Conservation (phyloP, 2,797 vertebrate genomes). For the Eupleurogrammus muticus region DNA sequence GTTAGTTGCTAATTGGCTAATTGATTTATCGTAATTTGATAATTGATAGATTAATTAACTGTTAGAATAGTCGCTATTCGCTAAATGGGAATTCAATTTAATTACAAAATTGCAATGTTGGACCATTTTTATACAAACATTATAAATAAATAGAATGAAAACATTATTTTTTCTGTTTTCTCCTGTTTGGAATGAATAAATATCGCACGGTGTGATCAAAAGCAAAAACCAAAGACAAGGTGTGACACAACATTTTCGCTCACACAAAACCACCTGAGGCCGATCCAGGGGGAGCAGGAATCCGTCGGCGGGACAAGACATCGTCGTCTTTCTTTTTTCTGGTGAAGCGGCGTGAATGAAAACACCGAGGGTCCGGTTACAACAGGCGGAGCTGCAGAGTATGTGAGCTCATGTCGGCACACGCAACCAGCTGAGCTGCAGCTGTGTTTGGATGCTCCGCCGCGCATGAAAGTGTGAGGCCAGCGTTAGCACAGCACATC, state of each 20-base stretch:
- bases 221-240: background rate
- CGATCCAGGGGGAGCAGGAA: constrained; percentile 26
- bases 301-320: background rate
- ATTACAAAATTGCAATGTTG: background rate
- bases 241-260: background rate
- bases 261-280: background rate
- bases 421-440: constrained; percentile 82
- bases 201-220: background rate
- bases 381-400: constrained; percentile 56
- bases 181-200: too few species aligned
- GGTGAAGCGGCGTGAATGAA: constrained; percentile 53
- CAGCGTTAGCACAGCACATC: background rate
- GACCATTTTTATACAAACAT: background rate
- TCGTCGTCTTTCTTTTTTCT: too few species aligned
- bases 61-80: too few species aligned
- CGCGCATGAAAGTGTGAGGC: constrained; percentile 60
- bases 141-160: background rate
- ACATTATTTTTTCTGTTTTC: background rate
- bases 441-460: constrained; percentile 80
- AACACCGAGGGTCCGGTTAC: constrained; percentile 61
- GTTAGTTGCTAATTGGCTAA: too few species aligned
- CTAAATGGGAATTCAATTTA: background rate
- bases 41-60: too few species aligned
- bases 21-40: too few species aligned
- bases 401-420: constrained; percentile 80